phyloP scores from a whole-genome alignment of 2,113 vertebrate species.

The Sylvilagus bachmani region DNA sequence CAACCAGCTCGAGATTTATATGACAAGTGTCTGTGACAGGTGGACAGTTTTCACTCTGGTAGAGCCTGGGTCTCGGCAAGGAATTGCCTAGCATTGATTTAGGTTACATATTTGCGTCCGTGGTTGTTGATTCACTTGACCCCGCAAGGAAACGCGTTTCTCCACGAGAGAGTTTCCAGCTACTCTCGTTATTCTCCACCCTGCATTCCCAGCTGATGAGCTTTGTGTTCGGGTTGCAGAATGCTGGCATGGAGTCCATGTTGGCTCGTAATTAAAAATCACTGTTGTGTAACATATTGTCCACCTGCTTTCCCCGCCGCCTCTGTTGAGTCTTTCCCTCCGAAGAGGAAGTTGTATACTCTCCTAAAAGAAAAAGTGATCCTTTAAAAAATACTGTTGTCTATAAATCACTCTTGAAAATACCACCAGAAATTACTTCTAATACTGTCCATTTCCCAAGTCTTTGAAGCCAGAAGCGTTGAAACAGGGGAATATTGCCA shows the following conservation, averaged over 20 bases:
- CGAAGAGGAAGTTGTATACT: not conserved
- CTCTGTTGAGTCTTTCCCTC: not conserved
- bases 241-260: conserved; percentile 26
- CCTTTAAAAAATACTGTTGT: not conserved
- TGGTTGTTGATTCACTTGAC: not conserved
- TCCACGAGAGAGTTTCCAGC: not conserved
- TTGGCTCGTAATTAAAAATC: conserved; percentile 44
- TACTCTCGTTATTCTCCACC: not conserved
- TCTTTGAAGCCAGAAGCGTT: conserved; percentile 53
- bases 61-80: not conserved
- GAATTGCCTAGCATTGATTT: not conserved
- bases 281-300: conserved; percentile 32
- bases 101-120: not conserved
- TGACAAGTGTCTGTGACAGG: too few species aligned
- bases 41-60: not conserved
- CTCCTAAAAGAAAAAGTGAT: conserved; percentile 30
- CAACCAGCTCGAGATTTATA: not conserved
- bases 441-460: not conserved
- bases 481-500: not conserved
- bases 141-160: not conserved
- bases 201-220: not conserved
- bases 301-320: conserved; percentile 10
- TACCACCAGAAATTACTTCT: not conserved
- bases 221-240: not conserved
- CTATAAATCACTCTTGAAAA: conserved; percentile 18